Percentiles rank a stretch among this genome's conserved stretches.
phyloP scores from a whole-genome alignment of 2,888 invertebrate species.

The Nezara viridula region DNA sequence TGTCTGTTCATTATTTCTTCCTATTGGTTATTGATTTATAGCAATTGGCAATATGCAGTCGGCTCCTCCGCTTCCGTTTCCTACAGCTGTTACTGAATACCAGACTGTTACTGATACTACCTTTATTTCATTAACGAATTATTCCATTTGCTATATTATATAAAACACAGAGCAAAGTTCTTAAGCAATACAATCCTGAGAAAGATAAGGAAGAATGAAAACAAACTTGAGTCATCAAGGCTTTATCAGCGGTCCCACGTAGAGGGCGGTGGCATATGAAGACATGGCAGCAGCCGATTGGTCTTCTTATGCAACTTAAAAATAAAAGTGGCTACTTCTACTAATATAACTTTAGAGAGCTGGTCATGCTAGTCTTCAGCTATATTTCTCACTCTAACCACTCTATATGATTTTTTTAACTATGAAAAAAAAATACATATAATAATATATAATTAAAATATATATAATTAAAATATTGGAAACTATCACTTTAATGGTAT shows the following conservation, averaged over 20 bases:
- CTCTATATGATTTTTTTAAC: too few species aligned
- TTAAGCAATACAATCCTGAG: not conserved
- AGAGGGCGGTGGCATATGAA: not conserved
- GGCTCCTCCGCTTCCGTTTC: not conserved
- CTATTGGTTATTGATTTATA: slow-evolving; percentile 23
- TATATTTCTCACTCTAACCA: too few species aligned
- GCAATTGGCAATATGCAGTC: not conserved
- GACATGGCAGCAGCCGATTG: not conserved
- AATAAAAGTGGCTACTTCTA: slow-evolving; percentile 14
- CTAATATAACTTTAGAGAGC: not conserved
- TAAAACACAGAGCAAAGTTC: not conserved
- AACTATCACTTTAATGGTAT: too few species aligned
- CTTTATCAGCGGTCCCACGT: not conserved
- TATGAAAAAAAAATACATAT: too few species aligned
- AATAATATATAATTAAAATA: too few species aligned
- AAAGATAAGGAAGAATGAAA: not conserved
- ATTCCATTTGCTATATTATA: not conserved
- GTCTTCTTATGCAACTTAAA: slow-evolving; percentile 13
- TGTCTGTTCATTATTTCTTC: slow-evolving; percentile 20
- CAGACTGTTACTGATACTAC: too few species aligned
- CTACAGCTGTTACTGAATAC: not conserved
- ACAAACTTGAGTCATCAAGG: not conserved
- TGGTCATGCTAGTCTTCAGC: not conserved
- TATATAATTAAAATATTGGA: too few species aligned
- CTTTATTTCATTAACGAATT: not conserved